Percentiles rank a stretch among this genome's conserved stretches.
Conservation (phyloP, 2,888 invertebrate genomes). For the Rhyacophila evoluta region DNA sequence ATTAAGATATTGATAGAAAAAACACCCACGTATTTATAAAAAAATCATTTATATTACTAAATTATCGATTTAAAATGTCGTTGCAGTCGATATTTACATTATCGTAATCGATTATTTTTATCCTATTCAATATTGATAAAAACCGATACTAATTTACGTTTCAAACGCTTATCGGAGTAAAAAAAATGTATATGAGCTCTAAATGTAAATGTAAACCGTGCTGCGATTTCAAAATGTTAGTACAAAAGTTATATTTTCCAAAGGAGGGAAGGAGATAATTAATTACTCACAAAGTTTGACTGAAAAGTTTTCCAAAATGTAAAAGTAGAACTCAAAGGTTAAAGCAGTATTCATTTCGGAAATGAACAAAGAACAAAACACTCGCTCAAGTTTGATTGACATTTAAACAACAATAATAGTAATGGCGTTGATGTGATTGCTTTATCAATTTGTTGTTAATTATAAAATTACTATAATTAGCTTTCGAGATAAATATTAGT, state of each 20-base stretch:
- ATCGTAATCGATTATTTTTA: too few relatives aligned
- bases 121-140: neutral
- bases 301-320: constrained; percentile 9
- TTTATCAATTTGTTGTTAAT: neutral
- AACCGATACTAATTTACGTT: neutral
- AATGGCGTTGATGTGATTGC: neutral
- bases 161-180: neutral
- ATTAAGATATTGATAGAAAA: too few relatives aligned
- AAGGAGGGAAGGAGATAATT: constrained; percentile 24
- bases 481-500: neutral
- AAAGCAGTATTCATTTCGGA: constrained; percentile 19
- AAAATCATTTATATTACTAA: too few relatives aligned
- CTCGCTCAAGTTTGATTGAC: neutral
- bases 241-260: constrained; percentile 6
- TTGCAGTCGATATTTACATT: too few relatives aligned
- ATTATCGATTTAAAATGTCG: too few relatives aligned
- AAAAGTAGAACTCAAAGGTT: constrained; percentile 15
- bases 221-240: neutral
- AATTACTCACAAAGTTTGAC: constrained; percentile 5
- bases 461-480: neutral
- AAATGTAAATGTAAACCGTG: constrained; percentile 5
- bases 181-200: neutral
- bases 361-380: constrained; percentile 14
- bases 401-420: constrained; percentile 6
- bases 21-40: too few relatives aligned